Base-by-base conservation (phyloP, 2,797 vertebrate genomes). In the Sparidentex hasta region DNA sequence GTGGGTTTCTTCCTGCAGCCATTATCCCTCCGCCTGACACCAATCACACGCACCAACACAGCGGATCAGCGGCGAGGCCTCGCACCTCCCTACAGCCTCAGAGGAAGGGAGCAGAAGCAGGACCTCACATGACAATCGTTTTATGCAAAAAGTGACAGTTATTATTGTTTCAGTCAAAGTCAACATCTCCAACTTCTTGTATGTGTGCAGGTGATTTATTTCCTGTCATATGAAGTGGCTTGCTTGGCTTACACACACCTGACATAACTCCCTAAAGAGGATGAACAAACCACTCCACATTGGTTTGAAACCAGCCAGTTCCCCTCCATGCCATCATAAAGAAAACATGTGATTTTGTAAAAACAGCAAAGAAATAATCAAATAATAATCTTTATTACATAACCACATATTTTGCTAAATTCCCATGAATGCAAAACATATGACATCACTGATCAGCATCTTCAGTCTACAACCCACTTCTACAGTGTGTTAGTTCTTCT, bases 41-140 rank as follows among this genome's bases (percentile, higher is more conserved):
- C 18, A 6, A 44, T 0, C 12, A 43, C 54, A 67, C 65, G 6
- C 29, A 33, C 6, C 29, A 33, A 81, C 38, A 33, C 57, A 64
- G 20, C 43, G 57, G 54, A 59, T 69, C 44, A 55, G 59, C 20
- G 63, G 29, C 29, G 23, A 79, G 72, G 74, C 69, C 72, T 44
- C 20, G n/a, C 12, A 14, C 65, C 20, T 41, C 6, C 50, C 43
- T 74, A 17, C 21, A 6, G 38, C 43, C 16, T 47, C 58, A 38
- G 0, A 21, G 48, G 29, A 23, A n/a, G 21, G 21, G 21, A 65
- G 25, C 2, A 25, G 25, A 2, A 38, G 16, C 23, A 8, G 54
- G 55, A 27, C 5, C 58, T 23, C 27, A 51, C 21, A 6, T n/a
- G 2, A 25, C 1, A 44, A 67, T 43, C 33, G 9, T 1, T 13